Percentiles rank a stretch among this genome's conserved stretches.
phyloP scores from a whole-genome alignment of 2,113 vertebrate species.

The Leptodactylus fuscus region DNA sequence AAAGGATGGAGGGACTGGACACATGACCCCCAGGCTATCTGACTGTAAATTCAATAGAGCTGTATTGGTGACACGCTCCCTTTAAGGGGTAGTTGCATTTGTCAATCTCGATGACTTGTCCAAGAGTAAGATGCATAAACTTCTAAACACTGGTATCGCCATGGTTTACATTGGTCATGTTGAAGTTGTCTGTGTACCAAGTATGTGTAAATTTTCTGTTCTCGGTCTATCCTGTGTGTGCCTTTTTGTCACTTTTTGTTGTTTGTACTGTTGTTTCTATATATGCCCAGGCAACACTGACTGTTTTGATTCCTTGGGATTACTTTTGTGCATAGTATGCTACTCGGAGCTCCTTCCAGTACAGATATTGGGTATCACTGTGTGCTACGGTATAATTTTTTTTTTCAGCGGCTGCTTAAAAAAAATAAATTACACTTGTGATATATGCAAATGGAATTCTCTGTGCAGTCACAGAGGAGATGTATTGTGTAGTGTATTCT shows the following conservation, averaged over 20 bases:
- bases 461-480: neutral
- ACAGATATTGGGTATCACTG: neutral
- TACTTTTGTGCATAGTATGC: no score
- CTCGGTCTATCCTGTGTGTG: no score
- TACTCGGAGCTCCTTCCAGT: no score
- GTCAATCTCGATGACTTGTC: no score
- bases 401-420: slow-evolving; percentile 14
- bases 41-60: no score
- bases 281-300: neutral
- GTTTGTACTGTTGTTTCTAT: neutral
- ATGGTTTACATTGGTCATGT: neutral
- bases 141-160: neutral
- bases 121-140: no score
- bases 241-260: neutral
- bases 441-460: slow-evolving; percentile 24
- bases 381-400: slow-evolving; percentile 9
- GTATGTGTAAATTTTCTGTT: neutral
- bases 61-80: no score
- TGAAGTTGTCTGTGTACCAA: neutral
- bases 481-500: neutral
- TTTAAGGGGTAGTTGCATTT: no score
- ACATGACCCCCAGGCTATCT: no score
- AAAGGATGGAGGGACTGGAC: no score
- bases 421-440: neutral
- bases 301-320: neutral